A percentile compares a stretch with the other conserved stretches of the same genome.
Evolutionary conservation across 2,888 invertebrate species (phyloP).

Genomic region (Coronaproctus castanopsis): DNA sequence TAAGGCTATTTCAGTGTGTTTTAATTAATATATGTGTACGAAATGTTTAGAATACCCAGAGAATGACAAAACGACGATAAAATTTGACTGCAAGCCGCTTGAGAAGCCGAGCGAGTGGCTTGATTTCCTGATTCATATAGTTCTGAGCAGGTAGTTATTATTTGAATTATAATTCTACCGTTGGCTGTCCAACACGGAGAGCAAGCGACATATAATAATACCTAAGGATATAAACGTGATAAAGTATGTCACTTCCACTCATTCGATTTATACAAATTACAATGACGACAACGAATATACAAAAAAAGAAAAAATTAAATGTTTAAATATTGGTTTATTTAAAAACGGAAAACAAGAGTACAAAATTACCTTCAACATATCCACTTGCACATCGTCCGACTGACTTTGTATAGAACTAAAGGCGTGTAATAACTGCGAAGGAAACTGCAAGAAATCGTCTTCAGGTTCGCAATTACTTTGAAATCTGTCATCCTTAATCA

Average conservation of each 20-base stretch:
- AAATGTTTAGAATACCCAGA: constrained; percentile 34
- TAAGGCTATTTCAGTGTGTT: too few species aligned
- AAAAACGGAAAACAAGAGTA: too few species aligned
- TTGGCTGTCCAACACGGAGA: constrained; percentile 75
- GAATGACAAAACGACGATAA: constrained; percentile 67
- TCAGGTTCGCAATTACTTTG: constrained; percentile 77
- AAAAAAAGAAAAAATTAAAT: too few species aligned
- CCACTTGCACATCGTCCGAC: constrained; percentile 65
- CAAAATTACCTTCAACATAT: constrained; percentile 42
- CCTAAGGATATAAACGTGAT: constrained; percentile 31
- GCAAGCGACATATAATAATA: constrained; percentile 70
- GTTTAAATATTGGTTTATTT: too few species aligned
- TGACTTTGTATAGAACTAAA: constrained; percentile 59
- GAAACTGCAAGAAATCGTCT: constrained; percentile 79
- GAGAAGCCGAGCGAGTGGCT: constrained; percentile 64
- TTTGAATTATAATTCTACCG: constrained; percentile 67
- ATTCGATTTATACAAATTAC: too few species aligned
- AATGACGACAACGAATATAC: too few species aligned
- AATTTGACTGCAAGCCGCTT: constrained; percentile 77
- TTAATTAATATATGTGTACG: background rate
- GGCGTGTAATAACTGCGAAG: constrained; percentile 70
- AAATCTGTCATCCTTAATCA: constrained; percentile 76
- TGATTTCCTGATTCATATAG: constrained; percentile 58
- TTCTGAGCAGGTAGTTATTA: constrained; percentile 64
- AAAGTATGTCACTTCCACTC: too few species aligned